Percentiles rank a stretch among this genome's conserved stretches.
phyloP scores from a whole-genome alignment of 2,888 invertebrate species.

The Osmoderma eremita region DNA sequence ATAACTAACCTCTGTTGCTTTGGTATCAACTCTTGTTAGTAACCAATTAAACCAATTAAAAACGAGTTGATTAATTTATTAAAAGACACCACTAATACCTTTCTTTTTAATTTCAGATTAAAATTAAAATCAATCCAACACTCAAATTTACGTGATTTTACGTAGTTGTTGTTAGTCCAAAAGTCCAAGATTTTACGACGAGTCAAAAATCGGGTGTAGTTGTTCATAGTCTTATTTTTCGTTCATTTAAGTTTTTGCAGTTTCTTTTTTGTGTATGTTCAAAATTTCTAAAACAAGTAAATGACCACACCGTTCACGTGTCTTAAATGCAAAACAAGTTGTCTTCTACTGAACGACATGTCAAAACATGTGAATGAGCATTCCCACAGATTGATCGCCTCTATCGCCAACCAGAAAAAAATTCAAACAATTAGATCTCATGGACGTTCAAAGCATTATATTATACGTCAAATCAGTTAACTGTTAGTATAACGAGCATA shows the following conservation, averaged over 20 bases:
- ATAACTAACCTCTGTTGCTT: too few species aligned
- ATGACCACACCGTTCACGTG: conserved; percentile 14
- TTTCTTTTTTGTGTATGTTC: conserved; percentile 8
- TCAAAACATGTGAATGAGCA: conserved; percentile 49
- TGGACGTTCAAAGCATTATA: conserved; percentile 18
- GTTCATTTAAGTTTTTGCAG: conserved; percentile 10
- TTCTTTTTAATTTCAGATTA: conserved; percentile 18
- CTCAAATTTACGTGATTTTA: conserved; percentile 34
- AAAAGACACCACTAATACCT: too few species aligned
- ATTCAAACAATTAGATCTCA: conserved; percentile 28
- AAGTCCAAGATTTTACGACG: conserved; percentile 26
- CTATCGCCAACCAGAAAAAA: conserved; percentile 16
- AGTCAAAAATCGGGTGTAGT: conserved; percentile 5
- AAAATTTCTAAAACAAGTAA: conserved; percentile 25
- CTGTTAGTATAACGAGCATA: neutral
- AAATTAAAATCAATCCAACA: conserved; percentile 7
- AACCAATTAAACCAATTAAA: neutral
- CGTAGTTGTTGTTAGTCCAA: conserved; percentile 34
- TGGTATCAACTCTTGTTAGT: too few species aligned
- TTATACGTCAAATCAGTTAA: neutral
- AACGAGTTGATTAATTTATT: neutral
- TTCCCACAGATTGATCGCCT: conserved; percentile 44
- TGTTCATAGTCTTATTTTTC: conserved; percentile 13
- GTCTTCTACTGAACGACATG: too few species aligned
- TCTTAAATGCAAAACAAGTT: conserved; percentile 30